Evolutionary conservation across 2,113 vertebrate species (phyloP).

Genomic region (Platysteira castanea): DNA sequence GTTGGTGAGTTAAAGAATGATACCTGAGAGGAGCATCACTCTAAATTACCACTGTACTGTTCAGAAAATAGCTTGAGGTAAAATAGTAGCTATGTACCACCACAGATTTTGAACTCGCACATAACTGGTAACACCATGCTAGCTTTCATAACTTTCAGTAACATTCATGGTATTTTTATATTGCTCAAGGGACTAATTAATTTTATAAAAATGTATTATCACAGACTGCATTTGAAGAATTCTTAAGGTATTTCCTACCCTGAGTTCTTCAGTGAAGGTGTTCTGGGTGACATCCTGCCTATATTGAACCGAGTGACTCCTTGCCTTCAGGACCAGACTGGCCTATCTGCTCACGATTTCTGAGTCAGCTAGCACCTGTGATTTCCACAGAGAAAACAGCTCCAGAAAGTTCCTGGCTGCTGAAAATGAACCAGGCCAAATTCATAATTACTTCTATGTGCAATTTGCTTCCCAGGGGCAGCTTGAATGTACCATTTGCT

Average conservation of each 20-base stretch:
- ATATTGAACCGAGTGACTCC: neutral
- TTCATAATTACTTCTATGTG: neutral
- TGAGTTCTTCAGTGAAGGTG: neutral
- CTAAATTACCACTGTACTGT: neutral
- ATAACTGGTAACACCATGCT: neutral
- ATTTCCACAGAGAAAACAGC: neutral
- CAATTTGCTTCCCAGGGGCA: neutral
- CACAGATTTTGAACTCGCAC: neutral
- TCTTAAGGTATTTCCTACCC: neutral
- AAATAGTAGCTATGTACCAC: neutral
- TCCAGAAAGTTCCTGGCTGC: neutral
- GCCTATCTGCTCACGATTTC: neutral
- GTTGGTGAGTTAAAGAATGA: neutral
- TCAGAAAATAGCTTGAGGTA: neutral
- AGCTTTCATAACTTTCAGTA: neutral
- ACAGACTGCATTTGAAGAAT: neutral
- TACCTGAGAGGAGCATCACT: neutral
- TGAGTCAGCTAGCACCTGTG: neutral
- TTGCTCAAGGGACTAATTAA: neutral
- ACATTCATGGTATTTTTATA: neutral
- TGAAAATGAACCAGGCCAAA: neutral
- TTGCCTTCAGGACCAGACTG: neutral
- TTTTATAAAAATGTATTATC: neutral
- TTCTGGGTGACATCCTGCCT: neutral
- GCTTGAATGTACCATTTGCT: neutral